Evolutionary conservation across 2,797 vertebrate genomes (phyloP), one percentile per base, ranked within the genome.

Genomic region (Okamejei kenojei): DNA sequence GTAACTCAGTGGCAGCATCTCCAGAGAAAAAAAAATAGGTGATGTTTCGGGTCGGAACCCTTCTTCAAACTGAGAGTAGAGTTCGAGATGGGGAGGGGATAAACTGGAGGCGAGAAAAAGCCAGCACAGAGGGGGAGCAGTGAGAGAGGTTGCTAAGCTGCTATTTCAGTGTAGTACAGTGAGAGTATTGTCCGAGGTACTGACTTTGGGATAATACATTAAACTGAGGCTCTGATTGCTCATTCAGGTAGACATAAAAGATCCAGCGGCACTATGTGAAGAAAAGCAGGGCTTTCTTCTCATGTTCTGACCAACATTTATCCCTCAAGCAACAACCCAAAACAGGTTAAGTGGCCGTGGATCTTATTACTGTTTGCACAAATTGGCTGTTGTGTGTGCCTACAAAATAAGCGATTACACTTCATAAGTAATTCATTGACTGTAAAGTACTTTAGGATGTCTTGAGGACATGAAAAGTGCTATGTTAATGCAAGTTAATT

Each of bases 351-450:
- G 61, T 88, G 84, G 63, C 68, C 63, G 10, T 35, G 63, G 65
- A 35, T 68, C 84, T 88, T 32, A 88, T 88, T 88, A 63, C 61
- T 68, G 84, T 88, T 88, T 32, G 84, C 65, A 65, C 84, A 88
- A 88, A 68, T 88, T 88, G 84, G n/a, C 84, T 65, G 32, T 68
- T 10, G 84, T 88, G 84, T 88, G 84, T 68, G 63, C 63, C 61
- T 88, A 68, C n/a, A 88, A 88, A 88, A 88, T 88, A 88, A 88
- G 84, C 68, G 84, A 88, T 88, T 88, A 88, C 63, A 35, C 84
- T 65, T 88, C 63, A 88, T 88, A 88, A 88, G 84, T 88, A 68
- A 88, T 88, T 68, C n/a, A 88, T 88, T 88, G 63, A 86, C 84
- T 68, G 61, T 88, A 88, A 88, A 88, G 84, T 88, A 88, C 84